Conservation (phyloP, 2,888 invertebrate species). For the Melieria omissa region DNA sequence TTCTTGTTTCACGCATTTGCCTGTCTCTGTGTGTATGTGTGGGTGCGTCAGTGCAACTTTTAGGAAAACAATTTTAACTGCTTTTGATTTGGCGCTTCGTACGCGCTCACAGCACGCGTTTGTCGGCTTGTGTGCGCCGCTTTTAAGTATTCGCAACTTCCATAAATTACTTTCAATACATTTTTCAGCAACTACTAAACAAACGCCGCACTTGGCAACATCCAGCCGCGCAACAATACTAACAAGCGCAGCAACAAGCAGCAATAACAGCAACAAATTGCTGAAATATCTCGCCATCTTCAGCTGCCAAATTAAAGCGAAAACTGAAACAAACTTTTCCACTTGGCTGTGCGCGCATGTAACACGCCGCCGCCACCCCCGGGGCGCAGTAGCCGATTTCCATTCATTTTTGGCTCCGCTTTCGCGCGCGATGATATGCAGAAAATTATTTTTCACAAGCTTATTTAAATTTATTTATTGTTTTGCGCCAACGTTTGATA, state of each 20-base stretch:
- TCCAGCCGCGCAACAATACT: neutral
- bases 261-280: constrained; percentile 24
- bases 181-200: neutral
- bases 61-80: no score
- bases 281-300: constrained; percentile 31
- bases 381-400: neutral
- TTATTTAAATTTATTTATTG: constrained; percentile 8
- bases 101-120: no score
- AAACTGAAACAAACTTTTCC: constrained; percentile 1
- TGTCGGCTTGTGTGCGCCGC: no score
- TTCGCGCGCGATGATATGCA: neutral
- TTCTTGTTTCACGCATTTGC: no score
- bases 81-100: no score
- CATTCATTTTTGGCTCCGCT: neutral
- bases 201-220: neutral
- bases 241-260: neutral
- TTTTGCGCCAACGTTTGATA: neutral
- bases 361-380: no score
- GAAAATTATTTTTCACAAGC: constrained; percentile 8
- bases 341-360: no score
- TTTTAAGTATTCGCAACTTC: constrained; percentile 3
- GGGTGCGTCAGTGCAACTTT: no score
- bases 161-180: constrained; percentile 27
- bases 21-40: no score
- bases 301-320: constrained; percentile 31